Base-by-base conservation (phyloP, 92 coral and sea anemone genomes). In the Parazoanthus swiftii region DNA sequence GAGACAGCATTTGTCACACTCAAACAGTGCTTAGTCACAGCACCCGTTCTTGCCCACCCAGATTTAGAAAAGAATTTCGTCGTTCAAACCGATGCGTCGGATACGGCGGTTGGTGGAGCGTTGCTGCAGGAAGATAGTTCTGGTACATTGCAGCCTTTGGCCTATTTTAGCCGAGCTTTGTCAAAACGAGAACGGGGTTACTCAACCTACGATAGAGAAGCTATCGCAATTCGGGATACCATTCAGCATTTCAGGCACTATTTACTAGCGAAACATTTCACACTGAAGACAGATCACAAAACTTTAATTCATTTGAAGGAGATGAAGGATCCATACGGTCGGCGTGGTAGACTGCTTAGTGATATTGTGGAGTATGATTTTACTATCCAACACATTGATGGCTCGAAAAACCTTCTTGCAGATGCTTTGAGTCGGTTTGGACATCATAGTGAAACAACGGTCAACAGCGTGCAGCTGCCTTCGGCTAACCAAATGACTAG, bases 311-410 rank as follows among this genome's bases (percentile, higher is more conserved):
- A 76, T 56, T 58, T 86, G 43, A 73, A 58, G 26, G 89, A 68
- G 38, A 85, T 86, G 82, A 83, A 89, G 66, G 88, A 82, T 51
- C 88, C 91, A 33, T 83, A 89, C 38, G 88, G 88, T 9, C 89
- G 91, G 16, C 88, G 89, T 8, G 83, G 91, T 33, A 50, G 88
- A 74, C 79, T 89, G 44, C 91, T 88, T 56, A 88, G 87, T 44
- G 87, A 88, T 50, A 81, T 88, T 74, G 81, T 46, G 29, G 88
- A 89, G 70, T 89, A 89, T 76, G 91, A 72, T 43, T 88, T 89
- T 77, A 76, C 73, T 5, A 51, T 89, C 72, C 73, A 81, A 56
- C 81, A 68, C 88, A 88, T 88, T 72, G 81, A 88, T 81, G 91
- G 88, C 9, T 39, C 80, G 37, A 58, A 81, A 70, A 81, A 70